Evolutionary conservation across 2,797 vertebrate species (phyloP).

Genomic region (Sebastes minor): DNA sequence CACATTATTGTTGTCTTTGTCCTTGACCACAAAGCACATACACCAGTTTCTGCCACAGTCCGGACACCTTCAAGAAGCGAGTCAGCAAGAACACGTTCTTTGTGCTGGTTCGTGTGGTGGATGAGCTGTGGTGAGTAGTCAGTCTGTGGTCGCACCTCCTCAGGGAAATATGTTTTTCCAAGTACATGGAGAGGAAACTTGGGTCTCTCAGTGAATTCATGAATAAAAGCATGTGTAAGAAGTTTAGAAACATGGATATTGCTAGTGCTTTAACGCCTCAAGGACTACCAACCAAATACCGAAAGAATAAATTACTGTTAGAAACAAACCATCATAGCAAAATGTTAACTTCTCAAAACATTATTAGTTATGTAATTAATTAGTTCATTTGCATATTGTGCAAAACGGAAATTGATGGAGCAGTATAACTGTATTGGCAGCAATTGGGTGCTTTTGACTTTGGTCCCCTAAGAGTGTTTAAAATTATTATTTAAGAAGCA

Average conservation of each 20-base stretch:
- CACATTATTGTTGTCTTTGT: constrained; percentile 19
- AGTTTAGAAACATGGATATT: neutral
- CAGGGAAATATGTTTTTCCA: neutral
- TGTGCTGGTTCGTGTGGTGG: constrained; percentile 95
- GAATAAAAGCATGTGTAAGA: neutral
- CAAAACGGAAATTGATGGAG: rapidly evolving
- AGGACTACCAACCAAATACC: too few species aligned
- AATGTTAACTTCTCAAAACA: too few species aligned
- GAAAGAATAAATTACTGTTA: too few species aligned
- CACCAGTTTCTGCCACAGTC: constrained; percentile 95
- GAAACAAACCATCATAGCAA: too few species aligned
- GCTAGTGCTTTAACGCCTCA: neutral
- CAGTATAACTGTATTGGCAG: too few species aligned
- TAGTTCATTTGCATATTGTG: too few species aligned
- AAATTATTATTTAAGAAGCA: too few species aligned
- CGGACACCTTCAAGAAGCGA: constrained; percentile 95
- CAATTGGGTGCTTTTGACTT: too few species aligned
- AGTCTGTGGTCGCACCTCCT: neutral
- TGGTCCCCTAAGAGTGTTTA: too few species aligned
- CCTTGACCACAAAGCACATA: constrained; percentile 90
- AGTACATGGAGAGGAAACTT: neutral
- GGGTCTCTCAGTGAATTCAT: neutral
- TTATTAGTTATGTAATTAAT: too few species aligned
- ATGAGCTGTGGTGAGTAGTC: constrained; percentile 94
- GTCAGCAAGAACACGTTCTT: constrained; percentile 99